Evolutionary conservation across 1,140 invertebrate species (phyloP).

Genomic region (Carcinoscorpius rotundicauda): DNA sequence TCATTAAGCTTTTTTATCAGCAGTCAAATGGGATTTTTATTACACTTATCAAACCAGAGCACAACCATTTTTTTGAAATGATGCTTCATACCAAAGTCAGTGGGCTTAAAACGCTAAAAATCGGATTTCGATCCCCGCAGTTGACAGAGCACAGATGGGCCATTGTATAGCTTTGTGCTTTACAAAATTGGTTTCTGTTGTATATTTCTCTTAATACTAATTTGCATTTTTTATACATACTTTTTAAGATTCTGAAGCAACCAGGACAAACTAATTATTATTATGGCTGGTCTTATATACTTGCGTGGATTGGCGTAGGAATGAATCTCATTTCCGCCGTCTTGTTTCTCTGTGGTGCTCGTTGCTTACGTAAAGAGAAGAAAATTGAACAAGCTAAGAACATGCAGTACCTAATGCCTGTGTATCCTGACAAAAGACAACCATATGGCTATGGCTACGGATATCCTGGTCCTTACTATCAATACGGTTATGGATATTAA

Average conservation of each 20-base stretch:
- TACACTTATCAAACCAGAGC: no score
- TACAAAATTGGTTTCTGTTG: no score
- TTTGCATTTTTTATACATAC: no score
- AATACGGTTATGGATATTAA: constrained; percentile 50
- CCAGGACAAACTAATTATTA: constrained; percentile 55
- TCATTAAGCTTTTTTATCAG: no score
- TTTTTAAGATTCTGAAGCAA: constrained; percentile 61
- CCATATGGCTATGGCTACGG: constrained; percentile 63
- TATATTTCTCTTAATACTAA: no score
- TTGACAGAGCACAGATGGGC: no score
- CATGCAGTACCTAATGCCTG: constrained; percentile 95
- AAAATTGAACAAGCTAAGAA: constrained; percentile 87
- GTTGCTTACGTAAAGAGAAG: constrained; percentile 79
- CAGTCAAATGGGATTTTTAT: no score
- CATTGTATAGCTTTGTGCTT: no score
- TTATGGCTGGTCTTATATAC: constrained; percentile 92
- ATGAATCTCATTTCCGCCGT: constrained; percentile 75
- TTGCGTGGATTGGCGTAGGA: constrained; percentile 86
- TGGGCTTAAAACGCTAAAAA: no score
- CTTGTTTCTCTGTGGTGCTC: constrained; percentile 78
- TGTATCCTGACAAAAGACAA: constrained; percentile 87
- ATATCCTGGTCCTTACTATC: constrained; percentile 65
- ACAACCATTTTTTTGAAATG: no score
- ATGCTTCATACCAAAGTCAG: no score
- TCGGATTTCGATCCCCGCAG: no score